These are phyloP conservation scores for Pygocentrus nattereri DNA, from an alignment of 2,797 vertebrate genomes.

Conservation along the genomic window DNA sequence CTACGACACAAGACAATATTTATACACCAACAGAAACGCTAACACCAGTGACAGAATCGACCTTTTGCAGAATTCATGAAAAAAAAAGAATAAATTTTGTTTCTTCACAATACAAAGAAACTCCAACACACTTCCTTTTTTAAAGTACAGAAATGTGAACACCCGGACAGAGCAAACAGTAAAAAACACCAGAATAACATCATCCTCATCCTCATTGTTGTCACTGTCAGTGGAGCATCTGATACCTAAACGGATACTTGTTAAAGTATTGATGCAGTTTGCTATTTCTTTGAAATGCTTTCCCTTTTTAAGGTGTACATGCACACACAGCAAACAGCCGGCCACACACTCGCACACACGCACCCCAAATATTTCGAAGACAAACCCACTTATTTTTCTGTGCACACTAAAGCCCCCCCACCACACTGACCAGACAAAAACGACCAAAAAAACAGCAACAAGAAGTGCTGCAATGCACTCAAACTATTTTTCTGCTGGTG, in stretches of 20 bases:
- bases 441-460: background rate
- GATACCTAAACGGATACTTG: background rate
- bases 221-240: background rate
- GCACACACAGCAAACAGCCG: background rate
- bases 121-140: constrained; percentile 67
- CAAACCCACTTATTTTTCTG: background rate
- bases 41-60: constrained; percentile 78
- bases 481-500: constrained; percentile 69
- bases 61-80: constrained; percentile 68
- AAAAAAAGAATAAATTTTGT: constrained; percentile 67
- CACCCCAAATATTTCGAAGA: background rate
- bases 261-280: background rate
- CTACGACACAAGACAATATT: constrained; percentile 83
- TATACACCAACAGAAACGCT: constrained; percentile 78
- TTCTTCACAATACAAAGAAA: constrained; percentile 72
- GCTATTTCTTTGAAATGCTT: constrained; percentile 14
- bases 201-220: background rate
- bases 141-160: constrained; percentile 20
- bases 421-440: constrained; percentile 11
- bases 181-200: constrained; percentile 5
- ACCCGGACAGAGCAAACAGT: background rate
- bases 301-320: constrained; percentile 53
- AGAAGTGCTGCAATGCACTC: background rate
- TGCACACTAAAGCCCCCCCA: background rate
- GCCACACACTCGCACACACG: background rate